A percentile compares a stretch with the other conserved stretches of the same genome.
Evolutionary conservation across 2,113 vertebrate genomes (phyloP).

Genomic region (Vidua chalybeata): DNA sequence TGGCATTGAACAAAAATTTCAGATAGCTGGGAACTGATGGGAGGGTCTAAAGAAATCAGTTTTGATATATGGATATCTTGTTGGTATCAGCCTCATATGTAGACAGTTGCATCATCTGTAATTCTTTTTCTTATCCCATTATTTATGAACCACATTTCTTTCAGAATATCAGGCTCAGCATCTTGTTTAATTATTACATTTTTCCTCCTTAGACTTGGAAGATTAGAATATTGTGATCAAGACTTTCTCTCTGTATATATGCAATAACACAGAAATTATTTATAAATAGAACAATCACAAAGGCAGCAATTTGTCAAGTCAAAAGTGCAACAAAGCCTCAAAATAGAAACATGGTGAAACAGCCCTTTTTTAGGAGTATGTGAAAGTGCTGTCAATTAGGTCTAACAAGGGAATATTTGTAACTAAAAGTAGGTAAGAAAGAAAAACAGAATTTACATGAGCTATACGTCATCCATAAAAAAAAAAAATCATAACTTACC

Average conservation of each 20-base stretch:
- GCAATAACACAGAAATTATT: slow-evolving; percentile 36
- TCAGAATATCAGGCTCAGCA: background rate
- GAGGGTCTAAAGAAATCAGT: background rate
- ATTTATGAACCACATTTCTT: background rate
- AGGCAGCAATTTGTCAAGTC: background rate
- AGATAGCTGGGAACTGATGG: background rate
- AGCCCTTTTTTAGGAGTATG: background rate
- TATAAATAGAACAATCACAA: slow-evolving; percentile 25
- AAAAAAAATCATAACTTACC: background rate
- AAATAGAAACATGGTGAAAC: slow-evolving; percentile 15
- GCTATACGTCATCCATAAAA: background rate
- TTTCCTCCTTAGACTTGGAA: background rate
- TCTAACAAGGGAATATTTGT: background rate
- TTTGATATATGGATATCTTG: background rate
- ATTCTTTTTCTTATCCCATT: background rate
- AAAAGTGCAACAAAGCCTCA: background rate
- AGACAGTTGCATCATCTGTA: background rate
- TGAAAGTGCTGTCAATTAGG: background rate
- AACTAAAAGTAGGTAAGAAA: background rate
- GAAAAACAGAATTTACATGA: background rate
- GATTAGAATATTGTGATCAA: background rate
- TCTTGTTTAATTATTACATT: background rate
- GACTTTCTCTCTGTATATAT: background rate
- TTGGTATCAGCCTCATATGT: background rate
- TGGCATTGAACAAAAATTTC: background rate